Percentiles rank a stretch among this genome's conserved stretches.
phyloP scores from a whole-genome alignment of 2,113 vertebrate species.

The Chloroceryle aenea region DNA sequence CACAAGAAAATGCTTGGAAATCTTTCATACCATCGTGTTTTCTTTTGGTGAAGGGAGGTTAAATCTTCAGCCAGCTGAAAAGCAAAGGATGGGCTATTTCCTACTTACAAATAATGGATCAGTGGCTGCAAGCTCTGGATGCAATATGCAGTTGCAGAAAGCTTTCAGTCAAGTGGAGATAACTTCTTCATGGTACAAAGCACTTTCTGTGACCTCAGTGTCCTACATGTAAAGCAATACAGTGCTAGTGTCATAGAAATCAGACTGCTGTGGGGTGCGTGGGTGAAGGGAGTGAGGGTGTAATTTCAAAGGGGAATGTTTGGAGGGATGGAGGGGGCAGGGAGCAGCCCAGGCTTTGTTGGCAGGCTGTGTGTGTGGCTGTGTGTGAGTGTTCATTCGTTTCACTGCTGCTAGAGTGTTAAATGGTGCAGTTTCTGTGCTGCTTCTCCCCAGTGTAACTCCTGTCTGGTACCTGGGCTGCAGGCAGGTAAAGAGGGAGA shows the following conservation, averaged over 20 bases:
- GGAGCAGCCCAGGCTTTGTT: neutral
- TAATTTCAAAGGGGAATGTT: neutral
- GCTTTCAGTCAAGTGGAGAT: slow-evolving; percentile 29
- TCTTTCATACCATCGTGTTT: neutral
- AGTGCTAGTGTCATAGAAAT: neutral
- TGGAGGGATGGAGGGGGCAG: neutral
- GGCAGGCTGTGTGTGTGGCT: neutral
- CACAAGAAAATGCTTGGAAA: neutral
- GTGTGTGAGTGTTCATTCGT: neutral
- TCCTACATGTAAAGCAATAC: slow-evolving; percentile 45
- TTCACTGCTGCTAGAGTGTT: neutral
- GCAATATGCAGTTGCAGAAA: slow-evolving; percentile 11
- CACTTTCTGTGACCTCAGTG: slow-evolving; percentile 36
- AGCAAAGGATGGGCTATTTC: neutral
- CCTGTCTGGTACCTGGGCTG: neutral
- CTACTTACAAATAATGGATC: slow-evolving; percentile 11
- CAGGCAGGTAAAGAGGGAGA: neutral
- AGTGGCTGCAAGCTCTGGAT: neutral
- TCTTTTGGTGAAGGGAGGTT: neutral
- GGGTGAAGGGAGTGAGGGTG: neutral
- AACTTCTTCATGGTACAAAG: slow-evolving; percentile 61
- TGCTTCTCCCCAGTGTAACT: neutral
- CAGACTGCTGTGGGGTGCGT: neutral
- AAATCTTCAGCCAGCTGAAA: neutral
- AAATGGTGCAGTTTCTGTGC: neutral